Conservation (phyloP, 2,888 invertebrate genomes). For the Ornithoptera alexandrae region DNA sequence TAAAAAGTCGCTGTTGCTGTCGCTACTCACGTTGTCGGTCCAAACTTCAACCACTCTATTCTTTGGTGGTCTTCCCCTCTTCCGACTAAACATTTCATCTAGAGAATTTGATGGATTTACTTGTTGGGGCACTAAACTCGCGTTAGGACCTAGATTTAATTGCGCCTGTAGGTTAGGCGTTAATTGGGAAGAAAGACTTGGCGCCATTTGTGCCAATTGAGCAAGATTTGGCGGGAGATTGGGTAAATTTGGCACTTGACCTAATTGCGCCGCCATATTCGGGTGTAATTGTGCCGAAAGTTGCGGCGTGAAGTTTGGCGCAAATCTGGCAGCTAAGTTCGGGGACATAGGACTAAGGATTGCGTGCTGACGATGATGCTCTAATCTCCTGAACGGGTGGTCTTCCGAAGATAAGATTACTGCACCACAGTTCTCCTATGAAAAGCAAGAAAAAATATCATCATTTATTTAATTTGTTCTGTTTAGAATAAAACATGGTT, state of each 20-base stretch:
- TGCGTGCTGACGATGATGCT: slow-evolving; percentile 93
- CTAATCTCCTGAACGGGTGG: slow-evolving; percentile 88
- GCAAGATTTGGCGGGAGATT: slow-evolving; percentile 72
- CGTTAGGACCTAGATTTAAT: slow-evolving; percentile 62
- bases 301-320: slow-evolving; percentile 77
- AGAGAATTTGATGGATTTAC: slow-evolving; percentile 84
- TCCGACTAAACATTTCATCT: slow-evolving; percentile 95
- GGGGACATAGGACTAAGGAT: slow-evolving; percentile 83
- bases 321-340: slow-evolving; percentile 78
- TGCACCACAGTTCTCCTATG: slow-evolving; percentile 88
- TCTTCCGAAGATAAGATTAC: slow-evolving; percentile 86
- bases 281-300: slow-evolving; percentile 72
- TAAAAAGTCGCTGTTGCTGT: no score
- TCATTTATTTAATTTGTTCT: no score
- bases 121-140: slow-evolving; percentile 63
- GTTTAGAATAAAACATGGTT: no score
- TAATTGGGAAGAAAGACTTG: slow-evolving; percentile 64
- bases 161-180: slow-evolving; percentile 72
- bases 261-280: slow-evolving; percentile 73
- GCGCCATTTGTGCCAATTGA: slow-evolving; percentile 73
- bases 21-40: slow-evolving; percentile 85
- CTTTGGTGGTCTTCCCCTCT: slow-evolving; percentile 97
- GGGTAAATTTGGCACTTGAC: slow-evolving; percentile 64
- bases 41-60: slow-evolving; percentile 96
- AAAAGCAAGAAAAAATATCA: slow-evolving; percentile 36